phyloP scores from a whole-genome alignment of 2,888 invertebrate genomes.

The Mythimna pallens region DNA sequence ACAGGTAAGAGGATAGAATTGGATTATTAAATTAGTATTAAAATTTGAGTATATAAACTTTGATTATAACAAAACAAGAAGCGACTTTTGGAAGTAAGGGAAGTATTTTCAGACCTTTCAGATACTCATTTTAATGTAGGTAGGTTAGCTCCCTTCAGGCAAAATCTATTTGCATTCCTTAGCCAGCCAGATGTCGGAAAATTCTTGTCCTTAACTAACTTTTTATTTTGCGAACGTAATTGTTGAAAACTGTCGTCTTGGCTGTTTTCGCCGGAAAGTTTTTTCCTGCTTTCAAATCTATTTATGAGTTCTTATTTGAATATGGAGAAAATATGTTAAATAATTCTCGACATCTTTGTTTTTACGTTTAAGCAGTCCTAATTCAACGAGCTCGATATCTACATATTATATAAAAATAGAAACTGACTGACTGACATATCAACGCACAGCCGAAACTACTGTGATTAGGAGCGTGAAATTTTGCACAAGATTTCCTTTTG shows the following conservation, averaged over 20 bases:
- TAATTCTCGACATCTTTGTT: background rate
- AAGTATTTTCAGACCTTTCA: conserved; percentile 17
- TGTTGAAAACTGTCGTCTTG: conserved; percentile 19
- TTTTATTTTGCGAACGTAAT: conserved; percentile 31
- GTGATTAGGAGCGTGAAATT: no score
- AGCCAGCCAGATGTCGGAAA: conserved; percentile 17
- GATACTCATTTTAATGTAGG: conserved; percentile 12
- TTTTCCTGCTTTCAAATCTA: background rate
- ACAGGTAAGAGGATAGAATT: background rate
- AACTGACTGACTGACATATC: no score
- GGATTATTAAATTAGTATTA: conserved; percentile 10
- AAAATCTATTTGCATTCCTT: conserved; percentile 60
- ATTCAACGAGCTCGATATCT: background rate
- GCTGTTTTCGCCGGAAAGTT: conserved; percentile 13
- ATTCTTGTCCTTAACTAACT: conserved; percentile 12
- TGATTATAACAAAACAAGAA: conserved; percentile 20
- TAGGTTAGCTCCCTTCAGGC: conserved; percentile 45
- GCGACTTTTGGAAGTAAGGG: background rate
- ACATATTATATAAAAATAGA: no score
- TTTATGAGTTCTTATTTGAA: conserved; percentile 11
- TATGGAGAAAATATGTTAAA: background rate
- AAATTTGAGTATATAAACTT: conserved; percentile 38
- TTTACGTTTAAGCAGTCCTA: background rate
- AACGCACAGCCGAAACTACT: no score
- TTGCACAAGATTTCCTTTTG: no score